A percentile compares a stretch with the other conserved stretches of the same genome.
Conservation (phyloP, 2,797 vertebrate species). For the Hydrolagus colliei region DNA sequence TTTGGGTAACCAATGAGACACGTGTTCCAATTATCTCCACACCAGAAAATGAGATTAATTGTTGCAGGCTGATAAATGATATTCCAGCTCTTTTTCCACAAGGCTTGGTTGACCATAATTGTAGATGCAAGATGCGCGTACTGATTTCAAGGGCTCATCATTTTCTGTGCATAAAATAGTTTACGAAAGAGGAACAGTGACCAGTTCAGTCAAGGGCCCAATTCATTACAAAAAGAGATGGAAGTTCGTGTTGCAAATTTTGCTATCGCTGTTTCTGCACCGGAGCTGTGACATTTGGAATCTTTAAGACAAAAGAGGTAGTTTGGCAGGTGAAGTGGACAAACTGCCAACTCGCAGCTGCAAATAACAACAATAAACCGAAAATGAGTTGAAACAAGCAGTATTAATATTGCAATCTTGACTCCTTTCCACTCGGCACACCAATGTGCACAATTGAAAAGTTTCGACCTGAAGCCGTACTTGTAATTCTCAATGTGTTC, state of each 20-base stretch:
- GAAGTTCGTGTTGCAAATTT: not conserved
- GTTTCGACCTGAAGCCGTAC: not conserved
- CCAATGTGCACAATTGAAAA: not conserved
- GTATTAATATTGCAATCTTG: too few species aligned
- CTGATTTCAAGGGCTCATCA: not conserved
- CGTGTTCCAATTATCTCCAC: constrained; percentile 15
- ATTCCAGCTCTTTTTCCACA: not conserved
- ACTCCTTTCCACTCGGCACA: not conserved
- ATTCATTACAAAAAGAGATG: not conserved
- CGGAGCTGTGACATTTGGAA: too few species aligned
- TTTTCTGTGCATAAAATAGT: not conserved
- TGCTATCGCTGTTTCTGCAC: not conserved
- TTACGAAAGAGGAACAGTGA: constrained; percentile 4
- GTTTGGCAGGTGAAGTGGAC: too few species aligned
- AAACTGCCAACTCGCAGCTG: not conserved
- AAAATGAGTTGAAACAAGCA: too few species aligned
- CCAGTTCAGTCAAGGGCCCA: not conserved
- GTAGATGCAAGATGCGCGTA: not conserved
- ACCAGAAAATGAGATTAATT: constrained; percentile 19
- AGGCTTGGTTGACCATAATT: constrained; percentile 12
- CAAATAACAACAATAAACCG: too few species aligned
- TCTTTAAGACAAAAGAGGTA: too few species aligned
- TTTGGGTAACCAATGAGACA: constrained; percentile 5
- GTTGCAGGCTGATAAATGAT: not conserved
- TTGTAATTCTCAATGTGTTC: not conserved